Base-by-base conservation (phyloP, 2,888 invertebrate species). In the Platycnemis pennipes region DNA sequence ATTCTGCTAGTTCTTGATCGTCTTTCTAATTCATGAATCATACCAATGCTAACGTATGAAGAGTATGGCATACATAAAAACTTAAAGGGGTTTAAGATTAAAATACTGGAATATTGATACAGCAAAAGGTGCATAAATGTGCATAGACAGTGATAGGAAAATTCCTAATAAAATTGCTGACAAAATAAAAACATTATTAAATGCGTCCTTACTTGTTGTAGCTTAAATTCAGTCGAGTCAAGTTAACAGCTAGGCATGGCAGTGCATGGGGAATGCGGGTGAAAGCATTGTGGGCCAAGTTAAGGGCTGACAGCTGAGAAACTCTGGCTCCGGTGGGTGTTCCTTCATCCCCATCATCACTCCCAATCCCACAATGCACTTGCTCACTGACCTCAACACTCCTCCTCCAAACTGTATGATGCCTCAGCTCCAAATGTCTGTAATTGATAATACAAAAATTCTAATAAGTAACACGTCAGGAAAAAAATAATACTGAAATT, bases 231-330 rank as follows among this genome's bases (percentile, higher is more conserved):
- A 99, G 97, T 77, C 99, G 97, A 0, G 98, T 98, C 49, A 99
- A 97, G 95, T 98, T 98, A 0, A 99, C 98, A 8, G 99, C 99
- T 94, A 99, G 97, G 96, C 99, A 99, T 2, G 99, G 98, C 77
- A 99, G 96, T 88, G 98, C 98, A 1, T 98, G 97, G 0, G 99
- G 99, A 94, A 99, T 98, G 95, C 98, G 98, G 56, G 98, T 98
- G 96, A 99, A 99, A 95, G 98, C 97, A 97, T 99, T 99, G 96
- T 99, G 98, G 0, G 99, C 98, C 63, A 99, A 97, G 97, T 99
- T 99, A 7, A 99, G 97, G 0, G 98, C 97, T 1, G 98, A 97
- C 19, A 99, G 96, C 95, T 98, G 97, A 0, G 98, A 98, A 91
- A 97, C 97, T 77, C 97, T 96, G 94, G 97, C 97, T 5, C 97